Percentiles rank a stretch among this genome's conserved stretches.
Conservation (phyloP, 2,113 vertebrate genomes). For the Gopherus flavomarginatus region DNA sequence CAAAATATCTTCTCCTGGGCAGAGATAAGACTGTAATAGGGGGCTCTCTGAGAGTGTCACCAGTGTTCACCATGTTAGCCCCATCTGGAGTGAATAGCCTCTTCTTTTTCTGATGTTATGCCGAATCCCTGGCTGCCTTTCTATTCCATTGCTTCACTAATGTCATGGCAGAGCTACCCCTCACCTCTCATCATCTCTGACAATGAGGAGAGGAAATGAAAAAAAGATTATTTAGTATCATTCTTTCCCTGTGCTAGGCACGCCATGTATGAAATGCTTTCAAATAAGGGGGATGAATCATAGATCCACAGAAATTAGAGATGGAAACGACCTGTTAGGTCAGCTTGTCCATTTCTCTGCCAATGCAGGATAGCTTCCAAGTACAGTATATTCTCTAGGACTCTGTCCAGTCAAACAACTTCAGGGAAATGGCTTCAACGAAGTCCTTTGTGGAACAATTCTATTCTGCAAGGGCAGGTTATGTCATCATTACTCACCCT, state of each 20-base stretch:
- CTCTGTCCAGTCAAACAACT: conserved; percentile 37
- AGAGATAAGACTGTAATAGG: neutral
- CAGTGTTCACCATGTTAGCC: neutral
- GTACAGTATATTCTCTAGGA: conserved; percentile 26
- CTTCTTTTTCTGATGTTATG: conserved; percentile 12
- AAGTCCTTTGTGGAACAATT: accelerated
- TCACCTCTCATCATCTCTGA: conserved; percentile 54
- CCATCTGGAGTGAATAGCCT: neutral
- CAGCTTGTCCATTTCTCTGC: conserved; percentile 52
- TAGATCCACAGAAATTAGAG: conserved; percentile 63
- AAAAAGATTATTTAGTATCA: conserved; percentile 55
- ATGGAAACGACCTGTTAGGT: conserved; percentile 62
- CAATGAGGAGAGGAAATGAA: conserved; percentile 62
- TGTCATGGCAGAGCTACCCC: conserved; percentile 31
- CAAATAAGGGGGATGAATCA: conserved; percentile 63
- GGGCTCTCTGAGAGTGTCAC: neutral
- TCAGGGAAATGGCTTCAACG: neutral
- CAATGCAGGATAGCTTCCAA: conserved; percentile 43
- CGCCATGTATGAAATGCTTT: conserved; percentile 46
- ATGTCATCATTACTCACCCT: neutral
- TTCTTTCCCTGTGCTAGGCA: neutral
- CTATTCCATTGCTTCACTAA: conserved; percentile 10
- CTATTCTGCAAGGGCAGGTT: neutral
- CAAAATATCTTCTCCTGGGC: neutral
- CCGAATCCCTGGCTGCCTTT: conserved; percentile 39